phyloP scores from a whole-genome alignment of 2,113 vertebrate genomes.

The Emydura subglobosa region DNA sequence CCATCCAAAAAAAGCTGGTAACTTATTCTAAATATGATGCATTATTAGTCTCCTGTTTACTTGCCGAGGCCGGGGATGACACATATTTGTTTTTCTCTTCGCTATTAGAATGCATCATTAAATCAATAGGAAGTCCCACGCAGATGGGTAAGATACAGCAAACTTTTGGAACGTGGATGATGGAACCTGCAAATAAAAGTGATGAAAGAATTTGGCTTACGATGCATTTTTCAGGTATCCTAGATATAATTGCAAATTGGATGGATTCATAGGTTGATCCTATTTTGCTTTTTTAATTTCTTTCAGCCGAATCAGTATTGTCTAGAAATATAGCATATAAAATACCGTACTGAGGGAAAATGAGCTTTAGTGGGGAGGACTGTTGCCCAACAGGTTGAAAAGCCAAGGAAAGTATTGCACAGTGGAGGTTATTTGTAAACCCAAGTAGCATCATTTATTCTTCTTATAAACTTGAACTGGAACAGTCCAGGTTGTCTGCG shows the following conservation, averaged over 20 bases:
- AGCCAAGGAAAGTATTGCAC: background rate
- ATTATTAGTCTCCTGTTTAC: background rate
- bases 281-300: background rate
- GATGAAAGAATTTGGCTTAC: conserved; percentile 94
- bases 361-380: background rate
- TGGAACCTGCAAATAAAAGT: conserved; percentile 82
- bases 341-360: background rate
- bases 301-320: background rate
- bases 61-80: background rate
- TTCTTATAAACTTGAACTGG: background rate
- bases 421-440: background rate
- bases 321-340: background rate
- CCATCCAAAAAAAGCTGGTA: conserved; percentile 81
- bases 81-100: background rate
- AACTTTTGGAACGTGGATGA: conserved; percentile 95
- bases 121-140: conserved; percentile 86
- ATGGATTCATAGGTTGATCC: background rate
- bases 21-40: background rate
- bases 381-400: background rate
- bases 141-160: conserved; percentile 84
- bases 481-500: background rate
- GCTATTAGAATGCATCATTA: conserved; percentile 84
- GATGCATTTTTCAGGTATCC: conserved; percentile 93
- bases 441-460: background rate
- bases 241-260: background rate